These are phyloP conservation scores for Drosophila sucinea DNA, from an alignment of 1,140 invertebrate genomes.

Conservation along the genomic window DNA sequence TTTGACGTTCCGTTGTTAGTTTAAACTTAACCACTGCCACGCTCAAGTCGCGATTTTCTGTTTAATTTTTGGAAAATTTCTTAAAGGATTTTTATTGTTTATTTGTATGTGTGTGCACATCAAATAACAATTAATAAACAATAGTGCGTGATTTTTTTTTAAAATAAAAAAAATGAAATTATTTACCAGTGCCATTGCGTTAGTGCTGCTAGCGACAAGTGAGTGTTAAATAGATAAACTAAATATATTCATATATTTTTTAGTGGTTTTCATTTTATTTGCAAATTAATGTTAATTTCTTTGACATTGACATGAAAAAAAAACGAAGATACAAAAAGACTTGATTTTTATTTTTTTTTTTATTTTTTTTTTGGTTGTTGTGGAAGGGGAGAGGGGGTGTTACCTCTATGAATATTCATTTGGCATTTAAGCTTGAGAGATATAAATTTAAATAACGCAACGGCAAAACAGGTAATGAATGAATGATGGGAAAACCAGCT, in stretches of 20 bases:
- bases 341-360: not conserved
- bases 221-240: slow-evolving; percentile 58
- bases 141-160: not conserved
- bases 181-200: slow-evolving; percentile 75
- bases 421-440: slow-evolving; percentile 3
- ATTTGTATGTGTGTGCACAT: slow-evolving; percentile 12
- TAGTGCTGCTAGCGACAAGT: slow-evolving; percentile 73
- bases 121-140: slow-evolving; percentile 26
- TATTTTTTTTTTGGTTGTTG: slow-evolving; percentile 9
- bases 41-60: slow-evolving; percentile 69
- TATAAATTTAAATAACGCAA: slow-evolving; percentile 2
- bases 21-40: slow-evolving; percentile 79
- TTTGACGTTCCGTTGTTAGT: slow-evolving; percentile 73
- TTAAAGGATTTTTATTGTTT: slow-evolving; percentile 19
- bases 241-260: slow-evolving; percentile 8
- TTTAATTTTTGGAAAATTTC: slow-evolving; percentile 27
- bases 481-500: slow-evolving; percentile 3
- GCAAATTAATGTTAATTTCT: slow-evolving; percentile 64
- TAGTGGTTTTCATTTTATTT: slow-evolving; percentile 23
- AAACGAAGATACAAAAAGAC: slow-evolving; percentile 29
- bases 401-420: slow-evolving; percentile 6
- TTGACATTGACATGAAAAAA: slow-evolving; percentile 66
- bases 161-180: slow-evolving; percentile 73
- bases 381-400: not conserved
- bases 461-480: slow-evolving; percentile 1